A percentile compares a stretch with the other conserved stretches of the same genome.
These are phyloP conservation scores for Pyrocephalus nanus DNA, from an alignment of 2,797 vertebrate species.

Conservation along the genomic window DNA sequence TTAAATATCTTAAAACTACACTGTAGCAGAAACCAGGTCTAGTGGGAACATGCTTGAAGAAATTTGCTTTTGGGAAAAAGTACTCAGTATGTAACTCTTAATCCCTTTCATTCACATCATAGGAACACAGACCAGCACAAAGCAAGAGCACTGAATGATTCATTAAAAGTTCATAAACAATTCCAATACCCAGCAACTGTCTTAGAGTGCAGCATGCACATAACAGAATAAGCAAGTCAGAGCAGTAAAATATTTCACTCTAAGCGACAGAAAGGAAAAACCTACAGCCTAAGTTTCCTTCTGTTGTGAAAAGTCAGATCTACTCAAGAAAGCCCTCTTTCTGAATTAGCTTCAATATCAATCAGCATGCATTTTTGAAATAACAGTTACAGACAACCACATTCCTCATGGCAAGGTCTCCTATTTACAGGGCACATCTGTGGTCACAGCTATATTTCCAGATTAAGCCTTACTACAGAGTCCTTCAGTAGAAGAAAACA, in stretches of 20 bases:
- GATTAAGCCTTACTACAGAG: not conserved
- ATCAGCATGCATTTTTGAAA: not conserved
- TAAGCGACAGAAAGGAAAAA: not conserved
- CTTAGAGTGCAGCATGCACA: not conserved
- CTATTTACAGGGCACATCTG: not conserved
- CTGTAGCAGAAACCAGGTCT: not conserved
- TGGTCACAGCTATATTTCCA: not conserved
- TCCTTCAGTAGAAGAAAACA: not conserved
- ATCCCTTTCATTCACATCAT: not conserved
- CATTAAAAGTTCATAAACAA: not conserved
- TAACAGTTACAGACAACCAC: not conserved
- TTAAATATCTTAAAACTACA: not conserved
- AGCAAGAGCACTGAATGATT: not conserved
- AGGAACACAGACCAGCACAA: conserved; percentile 9
- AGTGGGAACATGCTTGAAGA: not conserved
- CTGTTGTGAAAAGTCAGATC: not conserved
- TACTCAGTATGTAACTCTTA: not conserved
- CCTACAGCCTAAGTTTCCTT: not conserved
- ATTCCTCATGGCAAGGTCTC: not conserved
- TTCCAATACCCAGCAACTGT: not conserved
- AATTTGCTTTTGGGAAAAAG: conserved; percentile 1
- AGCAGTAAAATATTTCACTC: not conserved
- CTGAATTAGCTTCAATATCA: not conserved
- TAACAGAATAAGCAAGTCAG: not conserved
- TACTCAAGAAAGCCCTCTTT: not conserved